Conservation (phyloP, 2,888 invertebrate genomes). For the Lepidocyrtoides sp. region DNA sequence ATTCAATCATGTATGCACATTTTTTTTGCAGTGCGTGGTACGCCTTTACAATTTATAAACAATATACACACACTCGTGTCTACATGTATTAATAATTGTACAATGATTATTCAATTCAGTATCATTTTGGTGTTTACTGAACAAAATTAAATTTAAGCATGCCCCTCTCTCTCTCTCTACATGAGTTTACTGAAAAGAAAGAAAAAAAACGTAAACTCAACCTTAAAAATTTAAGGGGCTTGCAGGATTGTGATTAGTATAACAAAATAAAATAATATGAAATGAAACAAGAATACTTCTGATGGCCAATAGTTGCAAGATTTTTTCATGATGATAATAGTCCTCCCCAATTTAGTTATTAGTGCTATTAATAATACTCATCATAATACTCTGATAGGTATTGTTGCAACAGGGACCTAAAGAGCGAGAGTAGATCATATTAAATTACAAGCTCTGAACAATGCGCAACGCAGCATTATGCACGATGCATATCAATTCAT, state of each 20-base stretch:
- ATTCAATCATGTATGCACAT: slow-evolving; percentile 6
- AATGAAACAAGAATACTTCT: no score
- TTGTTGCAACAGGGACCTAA: slow-evolving; percentile 44
- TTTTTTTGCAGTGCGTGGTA: background rate
- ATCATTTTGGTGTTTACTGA: slow-evolving; percentile 9
- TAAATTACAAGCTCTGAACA: slow-evolving; percentile 29
- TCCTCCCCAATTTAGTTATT: slow-evolving; percentile 58
- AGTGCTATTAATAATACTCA: slow-evolving; percentile 44
- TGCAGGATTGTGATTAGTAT: slow-evolving; percentile 18
- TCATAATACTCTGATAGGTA: background rate
- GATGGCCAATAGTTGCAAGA: slow-evolving; percentile 63
- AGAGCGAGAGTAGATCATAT: slow-evolving; percentile 48
- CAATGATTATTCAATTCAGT: slow-evolving; percentile 29
- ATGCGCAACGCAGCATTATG: background rate
- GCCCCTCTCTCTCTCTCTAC: background rate
- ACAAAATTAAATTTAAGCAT: background rate
- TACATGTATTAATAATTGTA: background rate
- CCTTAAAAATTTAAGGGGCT: slow-evolving; percentile 38
- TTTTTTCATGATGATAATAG: slow-evolving; percentile 52
- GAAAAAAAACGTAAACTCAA: slow-evolving; percentile 11
- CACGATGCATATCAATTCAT: slow-evolving; percentile 62
- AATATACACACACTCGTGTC: background rate
- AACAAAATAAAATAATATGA: background rate
- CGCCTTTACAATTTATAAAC: background rate
- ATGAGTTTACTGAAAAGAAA: background rate